A percentile compares a stretch with the other conserved stretches of the same genome.
These are phyloP conservation scores for Myzus persicae DNA, from an alignment of 1,140 invertebrate genomes.

Conservation along the genomic window DNA sequence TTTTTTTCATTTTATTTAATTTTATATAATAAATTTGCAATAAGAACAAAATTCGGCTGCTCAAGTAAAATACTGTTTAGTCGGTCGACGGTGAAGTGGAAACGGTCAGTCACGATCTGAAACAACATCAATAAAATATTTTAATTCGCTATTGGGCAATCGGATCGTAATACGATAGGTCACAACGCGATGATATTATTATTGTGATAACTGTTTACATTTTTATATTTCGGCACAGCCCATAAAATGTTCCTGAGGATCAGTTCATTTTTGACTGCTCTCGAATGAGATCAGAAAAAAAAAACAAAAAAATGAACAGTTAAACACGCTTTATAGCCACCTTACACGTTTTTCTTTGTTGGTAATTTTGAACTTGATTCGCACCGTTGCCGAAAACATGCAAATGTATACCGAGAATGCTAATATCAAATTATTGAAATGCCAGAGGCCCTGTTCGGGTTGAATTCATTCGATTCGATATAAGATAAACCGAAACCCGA, in stretches of 20 bases:
- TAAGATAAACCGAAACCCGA: not conserved
- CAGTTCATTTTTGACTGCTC: too few species aligned
- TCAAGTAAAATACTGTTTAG: constrained; percentile 19
- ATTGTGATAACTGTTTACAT: too few species aligned
- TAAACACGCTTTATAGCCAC: not conserved
- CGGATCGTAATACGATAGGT: too few species aligned
- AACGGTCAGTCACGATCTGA: not conserved
- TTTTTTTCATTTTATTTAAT: not conserved
- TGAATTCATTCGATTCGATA: not conserved
- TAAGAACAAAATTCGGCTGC: constrained; percentile 37
- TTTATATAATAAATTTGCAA: not conserved
- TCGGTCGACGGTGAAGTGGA: not conserved
- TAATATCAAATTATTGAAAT: not conserved
- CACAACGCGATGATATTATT: too few species aligned
- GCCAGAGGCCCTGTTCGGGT: not conserved
- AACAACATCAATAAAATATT: not conserved
- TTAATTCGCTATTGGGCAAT: too few species aligned
- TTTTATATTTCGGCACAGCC: too few species aligned
- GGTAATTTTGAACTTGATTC: not conserved
- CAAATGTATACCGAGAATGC: not conserved
- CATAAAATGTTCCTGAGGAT: too few species aligned
- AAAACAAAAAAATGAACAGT: too few species aligned
- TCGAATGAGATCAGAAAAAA: too few species aligned
- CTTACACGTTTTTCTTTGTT: not conserved
- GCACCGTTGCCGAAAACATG: not conserved